Percentiles rank a stretch among this genome's conserved stretches.
These are phyloP conservation scores for Limnephilus auricula DNA, from an alignment of 2,888 invertebrate species.

Conservation along the genomic window DNA sequence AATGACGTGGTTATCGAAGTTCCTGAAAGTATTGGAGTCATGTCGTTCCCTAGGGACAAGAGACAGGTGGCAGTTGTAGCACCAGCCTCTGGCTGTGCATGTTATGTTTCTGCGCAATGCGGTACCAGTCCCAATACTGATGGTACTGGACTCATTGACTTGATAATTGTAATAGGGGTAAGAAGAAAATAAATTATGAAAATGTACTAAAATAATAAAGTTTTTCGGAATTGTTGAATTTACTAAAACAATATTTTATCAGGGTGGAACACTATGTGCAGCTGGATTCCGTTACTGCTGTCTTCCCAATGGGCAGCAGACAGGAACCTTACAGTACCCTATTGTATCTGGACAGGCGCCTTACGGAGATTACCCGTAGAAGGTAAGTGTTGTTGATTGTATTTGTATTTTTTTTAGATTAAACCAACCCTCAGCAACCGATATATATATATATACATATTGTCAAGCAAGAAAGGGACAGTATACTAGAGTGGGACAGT, in stretches of 20 bases:
- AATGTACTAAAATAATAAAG: not conserved
- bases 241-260: not conserved
- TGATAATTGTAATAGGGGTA: constrained; percentile 81
- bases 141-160: constrained; percentile 79
- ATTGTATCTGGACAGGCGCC: constrained; percentile 78
- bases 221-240: not conserved
- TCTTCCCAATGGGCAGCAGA: constrained; percentile 59
- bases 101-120: constrained; percentile 73
- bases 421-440: too few species aligned
- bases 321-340: constrained; percentile 71
- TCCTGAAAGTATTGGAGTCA: constrained; percentile 70
- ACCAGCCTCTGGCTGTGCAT: constrained; percentile 70
- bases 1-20: constrained; percentile 68
- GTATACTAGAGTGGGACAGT: too few species aligned
- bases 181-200: constrained; percentile 67
- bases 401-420: too few species aligned
- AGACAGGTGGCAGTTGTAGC: constrained; percentile 43
- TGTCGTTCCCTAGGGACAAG: constrained; percentile 45
- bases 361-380: constrained; percentile 87
- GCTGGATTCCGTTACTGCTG: constrained; percentile 75
- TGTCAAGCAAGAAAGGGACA: too few species aligned
- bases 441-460: too few species aligned
- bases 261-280: constrained; percentile 69
- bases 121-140: constrained; percentile 69
- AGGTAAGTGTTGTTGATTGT: constrained; percentile 71